Base-by-base conservation (phyloP, 1,140 invertebrate genomes). In the Sycophila sp. region DNA sequence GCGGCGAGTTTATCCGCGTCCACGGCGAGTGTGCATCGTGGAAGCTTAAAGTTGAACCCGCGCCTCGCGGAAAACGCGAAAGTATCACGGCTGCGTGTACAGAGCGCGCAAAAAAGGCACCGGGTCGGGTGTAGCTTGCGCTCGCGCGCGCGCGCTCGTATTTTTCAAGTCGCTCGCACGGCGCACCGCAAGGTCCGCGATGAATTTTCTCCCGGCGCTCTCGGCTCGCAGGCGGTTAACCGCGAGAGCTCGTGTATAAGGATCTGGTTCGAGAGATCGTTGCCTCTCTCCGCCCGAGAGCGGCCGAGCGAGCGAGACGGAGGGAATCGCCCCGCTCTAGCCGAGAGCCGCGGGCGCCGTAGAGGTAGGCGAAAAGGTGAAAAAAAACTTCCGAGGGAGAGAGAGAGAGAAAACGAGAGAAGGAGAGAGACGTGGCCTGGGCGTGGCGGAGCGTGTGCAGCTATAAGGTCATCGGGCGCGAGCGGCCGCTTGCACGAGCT, bases 201-300 rank as follows among this genome's bases (percentile, higher is more conserved):
- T 65, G 63, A 63, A 63, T 63, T 65, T 65, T 65, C 63, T 53
- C 63, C 30, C 13, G 2, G 19, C 42, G 15, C 26, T 47, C 28
- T 15, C 26, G 13, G n/a, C 32, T 8, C 32, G 32, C 10, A 49
- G 15, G 49, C 64, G 64, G 69, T 69, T 69, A 47, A 42, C 71
- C 64, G 34, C 47, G 42, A 69, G 62, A 38, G n/a, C 45, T 58
- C 53, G 71, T 38, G 66, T 38, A 49, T 56, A 67, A 69, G 71
- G 65, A 73, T 67, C 67, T 69, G 66, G 73, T 72, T 69, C 62
- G 59, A 75, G 71, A 65, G 58, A 72, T 72, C 47, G 60, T 55
- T 58, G 28, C 53, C 53, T 24, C 13, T 53, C 42, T 10, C 30
- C 22, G 32, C 30, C 47, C 58, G n/a, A n/a, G n/a, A n/a, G n/a